These are phyloP conservation scores for rabbit (Oryctolagus cuniculus) DNA, from an alignment of 2,113 vertebrate genomes.

Conservation along the genomic window mOryCun1.1 NC_091452.1:3269501-3270000, in stretches of 20 bases:
- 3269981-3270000: no score
- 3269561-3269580: neutral
- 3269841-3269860: no score
- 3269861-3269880: no score
- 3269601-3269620: neutral
- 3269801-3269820: no score
- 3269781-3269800: no score
- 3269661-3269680: conserved; percentile 39
- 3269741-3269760: neutral
- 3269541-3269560: accelerated
- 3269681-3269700: neutral
- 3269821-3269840: no score
- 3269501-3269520: conserved; percentile 64
- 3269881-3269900: no score
- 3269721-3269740: neutral
- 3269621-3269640: neutral
- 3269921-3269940: no score
- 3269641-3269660: neutral
- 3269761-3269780: no score
- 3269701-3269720: neutral
- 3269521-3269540: conserved; percentile 54
- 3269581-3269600: neutral
- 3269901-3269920: no score
- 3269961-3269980: no score
- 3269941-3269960: no score